Percentiles rank a stretch among this genome's conserved stretches.
Evolutionary conservation across 2,113 vertebrate genomes (phyloP).

Genomic region (Silurus asotus): DNA sequence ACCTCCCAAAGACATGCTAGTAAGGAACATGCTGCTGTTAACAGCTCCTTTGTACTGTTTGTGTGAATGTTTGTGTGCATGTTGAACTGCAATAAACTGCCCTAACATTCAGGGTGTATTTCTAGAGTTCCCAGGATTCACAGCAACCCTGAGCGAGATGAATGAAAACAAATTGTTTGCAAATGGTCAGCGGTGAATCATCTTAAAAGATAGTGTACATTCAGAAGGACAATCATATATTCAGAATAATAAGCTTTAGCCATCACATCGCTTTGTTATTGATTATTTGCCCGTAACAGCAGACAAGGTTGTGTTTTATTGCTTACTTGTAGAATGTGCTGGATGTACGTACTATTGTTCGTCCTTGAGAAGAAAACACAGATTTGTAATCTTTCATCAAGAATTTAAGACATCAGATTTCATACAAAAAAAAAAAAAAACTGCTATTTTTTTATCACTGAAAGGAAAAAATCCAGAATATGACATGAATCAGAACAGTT

Average conservation of each 20-base stretch:
- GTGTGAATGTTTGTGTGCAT: not conserved
- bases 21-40: not conserved
- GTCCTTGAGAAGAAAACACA: not conserved
- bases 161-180: no score
- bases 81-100: not conserved
- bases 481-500: not conserved
- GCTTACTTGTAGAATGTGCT: not conserved
- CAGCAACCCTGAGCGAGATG: not conserved
- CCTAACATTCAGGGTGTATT: not conserved
- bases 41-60: not conserved
- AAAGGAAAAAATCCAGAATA: not conserved
- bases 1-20: not conserved
- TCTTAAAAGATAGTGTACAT: not conserved
- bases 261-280: not conserved
- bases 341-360: not conserved
- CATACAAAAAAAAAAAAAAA: not conserved
- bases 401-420: not conserved
- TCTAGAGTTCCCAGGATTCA: not conserved
- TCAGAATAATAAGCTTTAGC: not conserved
- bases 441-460: not conserved
- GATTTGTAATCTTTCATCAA: not conserved
- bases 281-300: not conserved
- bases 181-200: no score
- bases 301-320: not conserved
- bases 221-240: not conserved